Percentiles rank a stretch among this genome's conserved stretches.
phyloP scores from a whole-genome alignment of 1,140 invertebrate genomes.

The Drosophila setifemur region DNA sequence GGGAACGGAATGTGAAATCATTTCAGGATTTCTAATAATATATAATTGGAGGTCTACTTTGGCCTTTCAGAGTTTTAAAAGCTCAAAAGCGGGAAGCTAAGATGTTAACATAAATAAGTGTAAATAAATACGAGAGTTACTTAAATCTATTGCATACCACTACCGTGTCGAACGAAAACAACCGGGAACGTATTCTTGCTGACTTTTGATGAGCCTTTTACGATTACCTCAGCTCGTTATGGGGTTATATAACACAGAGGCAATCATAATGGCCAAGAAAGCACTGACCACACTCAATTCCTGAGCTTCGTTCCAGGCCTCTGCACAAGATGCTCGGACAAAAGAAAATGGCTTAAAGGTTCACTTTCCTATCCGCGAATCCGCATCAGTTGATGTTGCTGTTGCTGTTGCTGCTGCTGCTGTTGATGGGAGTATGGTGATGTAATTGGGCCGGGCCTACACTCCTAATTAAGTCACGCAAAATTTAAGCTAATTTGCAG shows the following conservation, averaged over 20 bases:
- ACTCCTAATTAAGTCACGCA: slow-evolving; percentile 74
- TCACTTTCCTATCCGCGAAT: slow-evolving; percentile 48
- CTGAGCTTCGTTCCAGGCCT: slow-evolving; percentile 36
- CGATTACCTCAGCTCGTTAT: slow-evolving; percentile 19
- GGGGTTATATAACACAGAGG: slow-evolving; percentile 36
- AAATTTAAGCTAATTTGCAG: slow-evolving; percentile 69
- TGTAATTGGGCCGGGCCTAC: slow-evolving; percentile 48
- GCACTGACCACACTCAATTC: slow-evolving; percentile 49
- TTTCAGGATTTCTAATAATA: neutral
- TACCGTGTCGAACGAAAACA: neutral
- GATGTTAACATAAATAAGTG: too few species aligned
- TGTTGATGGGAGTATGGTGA: slow-evolving; percentile 36
- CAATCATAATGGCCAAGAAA: slow-evolving; percentile 1
- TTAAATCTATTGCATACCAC: too few species aligned
- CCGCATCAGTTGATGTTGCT: too few species aligned
- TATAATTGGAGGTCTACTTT: neutral
- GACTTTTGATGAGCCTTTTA: slow-evolving; percentile 7
- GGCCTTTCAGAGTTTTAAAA: too few species aligned
- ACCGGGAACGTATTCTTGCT: slow-evolving; percentile 22
- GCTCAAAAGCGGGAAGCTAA: too few species aligned
- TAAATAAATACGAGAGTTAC: too few species aligned
- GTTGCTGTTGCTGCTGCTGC: neutral
- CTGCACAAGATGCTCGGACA: slow-evolving; percentile 29
- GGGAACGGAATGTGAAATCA: slow-evolving; percentile 1
- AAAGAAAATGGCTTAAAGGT: slow-evolving; percentile 28